Evolutionary conservation across 2,797 vertebrate genomes (phyloP).

Genomic region (Gadopsis bispinosus): DNA sequence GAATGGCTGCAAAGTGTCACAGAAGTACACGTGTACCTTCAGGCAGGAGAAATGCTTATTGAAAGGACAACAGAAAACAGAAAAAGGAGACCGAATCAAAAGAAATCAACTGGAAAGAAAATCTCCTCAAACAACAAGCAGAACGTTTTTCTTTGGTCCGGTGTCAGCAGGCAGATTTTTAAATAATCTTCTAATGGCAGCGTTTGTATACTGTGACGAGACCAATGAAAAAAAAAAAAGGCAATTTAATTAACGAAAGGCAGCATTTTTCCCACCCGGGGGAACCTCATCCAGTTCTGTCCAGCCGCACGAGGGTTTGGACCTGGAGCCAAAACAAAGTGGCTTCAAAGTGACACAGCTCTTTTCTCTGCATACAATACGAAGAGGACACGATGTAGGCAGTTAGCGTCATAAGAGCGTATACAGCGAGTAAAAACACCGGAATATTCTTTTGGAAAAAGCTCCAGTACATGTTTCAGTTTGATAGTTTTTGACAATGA

Average conservation of each 20-base stretch:
- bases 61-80: background rate
- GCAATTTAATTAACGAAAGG: background rate
- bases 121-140: background rate
- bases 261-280: too few relatives aligned
- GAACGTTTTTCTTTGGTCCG: too few relatives aligned
- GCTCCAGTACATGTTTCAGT: background rate
- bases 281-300: background rate
- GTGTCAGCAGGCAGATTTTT: too few relatives aligned
- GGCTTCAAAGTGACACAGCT: background rate
- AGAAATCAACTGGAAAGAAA: background rate
- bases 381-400: background rate
- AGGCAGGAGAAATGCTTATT: background rate
- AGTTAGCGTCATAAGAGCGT: background rate
- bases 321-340: background rate
- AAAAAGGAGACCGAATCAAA: background rate
- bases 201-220: background rate
- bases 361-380: background rate
- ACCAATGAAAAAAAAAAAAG: too few relatives aligned
- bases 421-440: too few relatives aligned
- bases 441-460: background rate
- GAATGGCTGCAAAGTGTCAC: slow-evolving; percentile 2
- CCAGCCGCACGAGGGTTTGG: background rate
- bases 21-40: background rate
- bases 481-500: background rate
- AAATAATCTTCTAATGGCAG: background rate